A percentile compares a stretch with the other conserved stretches of the same genome.
phyloP scores from a whole-genome alignment of 2,888 invertebrate genomes.

The Pammene fasciana region DNA sequence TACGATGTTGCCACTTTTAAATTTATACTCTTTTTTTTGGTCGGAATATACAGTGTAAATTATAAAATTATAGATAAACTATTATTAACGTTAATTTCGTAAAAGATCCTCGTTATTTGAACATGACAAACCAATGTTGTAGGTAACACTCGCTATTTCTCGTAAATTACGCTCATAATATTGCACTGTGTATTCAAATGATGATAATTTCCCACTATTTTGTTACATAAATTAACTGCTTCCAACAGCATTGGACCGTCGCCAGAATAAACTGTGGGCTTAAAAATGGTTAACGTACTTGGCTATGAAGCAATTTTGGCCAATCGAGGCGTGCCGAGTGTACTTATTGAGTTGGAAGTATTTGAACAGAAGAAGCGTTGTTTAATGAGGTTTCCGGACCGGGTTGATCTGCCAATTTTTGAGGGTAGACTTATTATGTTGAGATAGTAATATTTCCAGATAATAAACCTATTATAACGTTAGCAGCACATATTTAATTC shows the following conservation, averaged over 20 bases:
- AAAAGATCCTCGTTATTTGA: neutral
- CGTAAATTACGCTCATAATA: constrained; percentile 27
- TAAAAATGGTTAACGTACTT: constrained; percentile 39
- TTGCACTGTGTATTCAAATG: constrained; percentile 38
- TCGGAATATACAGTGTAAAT: too few species aligned
- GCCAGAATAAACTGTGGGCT: constrained; percentile 40
- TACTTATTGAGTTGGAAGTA: constrained; percentile 36
- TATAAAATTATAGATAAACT: too few species aligned
- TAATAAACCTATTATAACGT: too few species aligned
- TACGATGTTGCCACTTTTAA: too few species aligned
- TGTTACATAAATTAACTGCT: constrained; percentile 41
- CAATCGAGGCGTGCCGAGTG: constrained; percentile 37
- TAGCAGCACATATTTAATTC: too few species aligned
- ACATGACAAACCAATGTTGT: neutral
- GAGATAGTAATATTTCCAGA: too few species aligned
- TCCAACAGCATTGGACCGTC: constrained; percentile 34
- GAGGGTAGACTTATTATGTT: neutral
- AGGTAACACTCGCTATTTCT: neutral
- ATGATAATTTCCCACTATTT: constrained; percentile 37
- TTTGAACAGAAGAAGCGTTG: constrained; percentile 9
- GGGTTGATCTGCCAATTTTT: constrained; percentile 22
- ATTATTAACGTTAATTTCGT: neutral
- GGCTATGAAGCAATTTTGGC: constrained; percentile 37
- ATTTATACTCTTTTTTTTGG: too few species aligned
- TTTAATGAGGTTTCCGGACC: constrained; percentile 7